Evolutionary conservation across 2,797 vertebrate species (phyloP), one percentile per base, ranked within the genome.

Genomic region (Coluber constrictor): DNA sequence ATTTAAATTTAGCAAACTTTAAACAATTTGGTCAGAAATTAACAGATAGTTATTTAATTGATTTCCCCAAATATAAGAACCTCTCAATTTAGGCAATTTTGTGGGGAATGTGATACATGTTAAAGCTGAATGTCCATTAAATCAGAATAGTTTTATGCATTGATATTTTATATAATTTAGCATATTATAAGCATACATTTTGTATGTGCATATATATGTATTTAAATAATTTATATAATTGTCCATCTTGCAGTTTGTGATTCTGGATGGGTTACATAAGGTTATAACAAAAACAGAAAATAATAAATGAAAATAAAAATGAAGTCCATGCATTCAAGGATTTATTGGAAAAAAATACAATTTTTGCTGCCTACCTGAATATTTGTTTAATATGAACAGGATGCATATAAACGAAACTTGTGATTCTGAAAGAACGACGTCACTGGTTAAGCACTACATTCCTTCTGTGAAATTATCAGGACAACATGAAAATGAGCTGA

Each of bases 401-500:
- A 98, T 99, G 97, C 98, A 98, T 0, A 94, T 98, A 95, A 97
- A 86, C 47, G 98, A 98, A 83, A 90, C 96, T 0, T 98, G 98
- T 95, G 97, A 98, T 23, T 86, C 97, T 12, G 98, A 98, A 12
- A 96, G 94, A 0, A 95, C 99, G 94, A 96, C 97, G 0, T 96
- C 98, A 0, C 2, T 98, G 96, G 97, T 99, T 92, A 97, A 97
- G 93, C 96, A 92, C 13, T 97, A 98, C 56, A 97, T 99, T 90
- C 97, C 98, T 87, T 98, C 97, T 1, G 98, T 98, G 20, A 97
- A 96, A 23, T 89, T 99, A 97, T 98, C 98, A 90, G 97, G 96
- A 63, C 98, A 98, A 47, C 98, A 97, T 18, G 98, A 98, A 18
- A 97, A 98, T 1, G 98, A 99, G 93, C 96, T 99, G 92, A 98